Conservation (phyloP, 2,888 invertebrate genomes). For the Dyspetes luteomarginatus region DNA sequence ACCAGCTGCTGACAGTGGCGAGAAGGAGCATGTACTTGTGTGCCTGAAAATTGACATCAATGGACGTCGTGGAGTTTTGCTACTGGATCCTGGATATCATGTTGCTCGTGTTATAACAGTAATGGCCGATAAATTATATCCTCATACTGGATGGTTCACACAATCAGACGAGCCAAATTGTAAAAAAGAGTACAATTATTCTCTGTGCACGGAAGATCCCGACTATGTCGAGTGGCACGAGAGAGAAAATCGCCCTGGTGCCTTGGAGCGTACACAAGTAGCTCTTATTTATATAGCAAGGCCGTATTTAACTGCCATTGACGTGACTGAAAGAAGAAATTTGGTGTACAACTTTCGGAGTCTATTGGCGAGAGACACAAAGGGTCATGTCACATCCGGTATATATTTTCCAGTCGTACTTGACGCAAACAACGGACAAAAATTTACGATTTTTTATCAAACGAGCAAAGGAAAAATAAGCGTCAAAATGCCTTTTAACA, state of each 20-base stretch:
- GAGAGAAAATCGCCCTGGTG: slow-evolving; percentile 87
- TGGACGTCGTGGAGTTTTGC: slow-evolving; percentile 90
- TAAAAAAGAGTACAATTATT: slow-evolving; percentile 93
- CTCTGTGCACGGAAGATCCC: slow-evolving; percentile 87
- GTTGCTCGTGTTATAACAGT: slow-evolving; percentile 93
- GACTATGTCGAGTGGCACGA: slow-evolving; percentile 95
- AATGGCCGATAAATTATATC: slow-evolving; percentile 93
- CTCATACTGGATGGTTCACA: slow-evolving; percentile 95
- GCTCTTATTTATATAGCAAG: slow-evolving; percentile 92
- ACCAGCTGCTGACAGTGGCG: slow-evolving; percentile 86
- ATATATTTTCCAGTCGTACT: slow-evolving; percentile 92
- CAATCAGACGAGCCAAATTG: slow-evolving; percentile 91
- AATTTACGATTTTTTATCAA: slow-evolving; percentile 92
- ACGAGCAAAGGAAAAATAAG: slow-evolving; percentile 87
- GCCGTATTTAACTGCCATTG: slow-evolving; percentile 92
- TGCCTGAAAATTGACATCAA: slow-evolving; percentile 90
- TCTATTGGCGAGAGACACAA: slow-evolving; percentile 91
- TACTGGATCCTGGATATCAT: slow-evolving; percentile 96
- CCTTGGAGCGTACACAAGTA: slow-evolving; percentile 86
- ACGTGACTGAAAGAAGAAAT: slow-evolving; percentile 95
- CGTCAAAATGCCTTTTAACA: slow-evolving; percentile 90
- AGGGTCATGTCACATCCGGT: slow-evolving; percentile 93
- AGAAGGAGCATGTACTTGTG: slow-evolving; percentile 95
- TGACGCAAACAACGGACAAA: slow-evolving; percentile 77
- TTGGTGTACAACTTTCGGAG: slow-evolving; percentile 93